Evolutionary conservation across 2,888 invertebrate genomes (phyloP).

Genomic region (Macaria notata): DNA sequence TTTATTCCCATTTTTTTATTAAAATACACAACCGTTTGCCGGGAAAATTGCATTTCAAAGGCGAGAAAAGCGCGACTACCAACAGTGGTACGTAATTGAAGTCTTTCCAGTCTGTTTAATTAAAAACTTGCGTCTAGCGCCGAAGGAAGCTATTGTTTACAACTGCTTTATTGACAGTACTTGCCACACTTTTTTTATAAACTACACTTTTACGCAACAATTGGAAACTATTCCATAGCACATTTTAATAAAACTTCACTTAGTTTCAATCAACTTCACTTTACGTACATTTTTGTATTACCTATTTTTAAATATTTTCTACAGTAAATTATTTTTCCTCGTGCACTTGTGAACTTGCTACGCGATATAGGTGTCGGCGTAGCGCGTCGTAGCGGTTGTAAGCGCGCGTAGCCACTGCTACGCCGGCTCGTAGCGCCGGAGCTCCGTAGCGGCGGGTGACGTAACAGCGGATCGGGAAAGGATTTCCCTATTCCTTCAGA

Average conservation of each 20-base stretch:
- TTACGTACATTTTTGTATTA: too few relatives aligned
- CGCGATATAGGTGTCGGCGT: constrained; percentile 30
- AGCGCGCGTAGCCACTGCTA: constrained; percentile 72
- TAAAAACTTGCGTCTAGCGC: constrained; percentile 19
- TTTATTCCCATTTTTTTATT: constrained; percentile 32
- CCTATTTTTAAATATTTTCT: too few relatives aligned
- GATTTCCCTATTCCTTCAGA: constrained; percentile 14
- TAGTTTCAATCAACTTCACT: too few relatives aligned
- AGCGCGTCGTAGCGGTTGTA: constrained; percentile 52
- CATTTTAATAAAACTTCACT: too few relatives aligned
- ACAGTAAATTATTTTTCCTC: too few relatives aligned
- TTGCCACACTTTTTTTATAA: neutral
- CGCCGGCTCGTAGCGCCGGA: constrained; percentile 51
- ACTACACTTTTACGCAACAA: too few relatives aligned
- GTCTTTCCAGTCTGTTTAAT: constrained; percentile 22
- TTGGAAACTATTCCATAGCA: too few relatives aligned
- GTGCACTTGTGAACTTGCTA: neutral
- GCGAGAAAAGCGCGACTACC: constrained; percentile 17
- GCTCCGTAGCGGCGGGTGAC: constrained; percentile 55
- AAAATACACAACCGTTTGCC: constrained; percentile 27
- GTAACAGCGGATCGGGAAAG: constrained; percentile 37
- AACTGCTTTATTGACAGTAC: neutral
- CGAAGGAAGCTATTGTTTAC: constrained; percentile 7
- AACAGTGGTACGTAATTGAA: constrained; percentile 13
- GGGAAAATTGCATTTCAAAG: constrained; percentile 27